Evolutionary conservation across 2,888 invertebrate genomes (phyloP).

Genomic region (Crocallis elinguaria): DNA sequence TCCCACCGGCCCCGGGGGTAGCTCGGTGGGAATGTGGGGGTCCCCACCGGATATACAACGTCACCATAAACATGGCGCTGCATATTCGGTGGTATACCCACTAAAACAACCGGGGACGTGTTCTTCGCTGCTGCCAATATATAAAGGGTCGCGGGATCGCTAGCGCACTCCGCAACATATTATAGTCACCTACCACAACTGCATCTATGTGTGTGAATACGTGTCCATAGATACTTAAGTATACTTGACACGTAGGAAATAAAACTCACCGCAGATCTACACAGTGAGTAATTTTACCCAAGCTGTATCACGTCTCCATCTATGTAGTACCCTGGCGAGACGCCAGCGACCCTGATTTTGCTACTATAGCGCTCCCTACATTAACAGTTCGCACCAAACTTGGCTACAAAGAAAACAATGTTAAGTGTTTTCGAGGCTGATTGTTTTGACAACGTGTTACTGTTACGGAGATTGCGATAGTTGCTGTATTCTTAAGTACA

Average conservation of each 20-base stretch:
- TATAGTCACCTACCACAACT: background rate
- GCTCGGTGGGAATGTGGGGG: too few species aligned
- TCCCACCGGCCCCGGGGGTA: too few species aligned
- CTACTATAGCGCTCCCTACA: conserved; percentile 45
- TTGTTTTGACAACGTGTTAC: conserved; percentile 37
- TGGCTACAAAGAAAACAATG: conserved; percentile 39
- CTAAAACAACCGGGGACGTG: too few species aligned
- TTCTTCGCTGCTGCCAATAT: too few species aligned
- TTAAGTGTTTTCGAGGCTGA: conserved; percentile 36
- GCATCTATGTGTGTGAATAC: background rate
- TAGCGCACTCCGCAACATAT: too few species aligned
- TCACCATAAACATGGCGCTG: too few species aligned
- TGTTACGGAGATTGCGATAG: conserved; percentile 23
- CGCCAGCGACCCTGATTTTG: conserved; percentile 51
- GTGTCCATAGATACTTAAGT: background rate
- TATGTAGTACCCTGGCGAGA: conserved; percentile 42
- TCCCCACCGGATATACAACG: too few species aligned
- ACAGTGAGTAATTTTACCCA: conserved; percentile 39
- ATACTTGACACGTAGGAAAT: conserved; percentile 24
- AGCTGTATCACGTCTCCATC: conserved; percentile 43
- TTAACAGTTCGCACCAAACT: conserved; percentile 44
- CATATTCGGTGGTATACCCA: too few species aligned
- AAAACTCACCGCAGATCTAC: conserved; percentile 26
- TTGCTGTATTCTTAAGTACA: conserved; percentile 1
- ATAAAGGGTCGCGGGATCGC: too few species aligned